Percentiles rank a stretch among this genome's conserved stretches.
Conservation (phyloP, 2,797 vertebrate genomes). For the Sebastiscus tertius region DNA sequence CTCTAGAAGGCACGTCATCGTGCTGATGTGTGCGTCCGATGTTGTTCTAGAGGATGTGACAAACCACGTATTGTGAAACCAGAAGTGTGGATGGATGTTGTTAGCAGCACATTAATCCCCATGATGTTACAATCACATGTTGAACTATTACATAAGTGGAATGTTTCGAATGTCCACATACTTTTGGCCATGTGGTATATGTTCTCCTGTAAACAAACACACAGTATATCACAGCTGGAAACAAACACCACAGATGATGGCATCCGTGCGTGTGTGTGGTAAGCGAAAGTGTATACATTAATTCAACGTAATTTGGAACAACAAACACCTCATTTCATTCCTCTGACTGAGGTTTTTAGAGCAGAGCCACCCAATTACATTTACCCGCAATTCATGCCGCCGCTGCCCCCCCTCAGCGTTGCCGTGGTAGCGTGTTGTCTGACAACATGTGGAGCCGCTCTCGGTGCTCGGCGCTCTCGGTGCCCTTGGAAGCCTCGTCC, state of each 20-base stretch:
- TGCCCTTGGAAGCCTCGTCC: slow-evolving; percentile 68
- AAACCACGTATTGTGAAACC: background rate
- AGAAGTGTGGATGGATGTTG: background rate
- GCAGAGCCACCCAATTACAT: slow-evolving; percentile 71
- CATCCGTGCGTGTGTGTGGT: slow-evolving; percentile 20
- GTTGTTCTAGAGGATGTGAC: background rate
- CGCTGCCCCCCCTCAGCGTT: slow-evolving; percentile 5
- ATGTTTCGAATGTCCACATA: background rate
- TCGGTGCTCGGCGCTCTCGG: slow-evolving; percentile 20
- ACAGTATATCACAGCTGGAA: slow-evolving; percentile 36
- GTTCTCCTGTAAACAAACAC: slow-evolving; percentile 13
- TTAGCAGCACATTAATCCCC: background rate
- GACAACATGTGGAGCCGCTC: slow-evolving; percentile 72
- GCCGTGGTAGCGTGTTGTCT: slow-evolving; percentile 53
- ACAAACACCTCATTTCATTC: slow-evolving; percentile 77
- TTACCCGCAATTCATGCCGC: slow-evolving; percentile 33
- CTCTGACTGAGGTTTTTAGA: slow-evolving; percentile 62
- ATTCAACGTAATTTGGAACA: slow-evolving; percentile 69
- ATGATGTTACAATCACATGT: background rate
- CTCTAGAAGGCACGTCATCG: background rate
- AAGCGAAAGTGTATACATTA: slow-evolving; percentile 61
- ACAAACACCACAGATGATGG: background rate
- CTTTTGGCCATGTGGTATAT: background rate
- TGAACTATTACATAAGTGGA: background rate
- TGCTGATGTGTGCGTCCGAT: background rate